phyloP scores from a whole-genome alignment of 2,113 vertebrate species.

The Rhombomys opimus region DNA sequence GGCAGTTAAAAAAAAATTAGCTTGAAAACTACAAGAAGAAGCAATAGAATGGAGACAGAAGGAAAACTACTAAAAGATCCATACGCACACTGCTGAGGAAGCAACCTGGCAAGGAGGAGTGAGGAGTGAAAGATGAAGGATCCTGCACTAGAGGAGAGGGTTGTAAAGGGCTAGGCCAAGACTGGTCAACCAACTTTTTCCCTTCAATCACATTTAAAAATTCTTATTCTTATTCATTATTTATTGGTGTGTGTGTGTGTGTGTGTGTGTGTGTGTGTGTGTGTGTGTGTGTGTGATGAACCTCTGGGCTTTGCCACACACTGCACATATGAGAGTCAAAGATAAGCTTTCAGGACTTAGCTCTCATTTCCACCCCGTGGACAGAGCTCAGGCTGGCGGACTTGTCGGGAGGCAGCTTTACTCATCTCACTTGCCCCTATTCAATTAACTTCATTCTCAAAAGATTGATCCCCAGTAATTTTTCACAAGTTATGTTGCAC shows the following conservation, averaged over 20 bases:
- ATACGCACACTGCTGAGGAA: neutral
- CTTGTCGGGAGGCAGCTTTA: neutral
- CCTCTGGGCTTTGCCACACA: neutral
- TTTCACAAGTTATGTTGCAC: neutral
- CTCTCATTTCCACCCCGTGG: neutral
- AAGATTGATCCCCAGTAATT: neutral
- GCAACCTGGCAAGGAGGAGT: neutral
- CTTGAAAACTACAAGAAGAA: neutral
- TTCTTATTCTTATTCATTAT: neutral
- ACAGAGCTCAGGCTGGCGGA: neutral
- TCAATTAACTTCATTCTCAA: neutral
- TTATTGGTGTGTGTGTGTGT: neutral
- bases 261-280: neutral
- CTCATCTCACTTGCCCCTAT: neutral
- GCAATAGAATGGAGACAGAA: neutral
- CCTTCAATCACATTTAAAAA: neutral
- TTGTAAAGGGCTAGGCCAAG: neutral
- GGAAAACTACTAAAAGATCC: neutral
- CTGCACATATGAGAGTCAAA: neutral
- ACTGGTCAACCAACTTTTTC: neutral
- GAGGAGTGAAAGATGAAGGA: neutral
- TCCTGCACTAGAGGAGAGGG: accelerated
- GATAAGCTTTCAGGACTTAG: neutral
- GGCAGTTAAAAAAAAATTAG: constrained; percentile 19
- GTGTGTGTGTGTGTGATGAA: neutral